Percentiles rank a stretch among this genome's conserved stretches.
Conservation (phyloP, 64 coral and sea anemone genomes). For the Montipora cactus region DNA sequence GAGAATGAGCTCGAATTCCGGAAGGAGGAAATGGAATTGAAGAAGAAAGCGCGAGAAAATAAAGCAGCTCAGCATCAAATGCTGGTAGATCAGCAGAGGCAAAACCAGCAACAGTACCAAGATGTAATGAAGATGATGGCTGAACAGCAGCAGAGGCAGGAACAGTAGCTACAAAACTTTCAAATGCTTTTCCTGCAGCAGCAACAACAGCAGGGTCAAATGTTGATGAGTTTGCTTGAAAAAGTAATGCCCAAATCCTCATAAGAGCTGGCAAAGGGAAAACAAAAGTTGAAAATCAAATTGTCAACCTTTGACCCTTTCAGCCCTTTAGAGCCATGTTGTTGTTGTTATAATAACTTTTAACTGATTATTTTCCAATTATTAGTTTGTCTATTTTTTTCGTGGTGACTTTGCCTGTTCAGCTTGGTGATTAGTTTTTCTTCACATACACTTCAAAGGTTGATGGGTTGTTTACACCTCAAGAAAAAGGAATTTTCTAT, state of each 20-base stretch:
- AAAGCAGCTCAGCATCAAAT: slow-evolving; percentile 11
- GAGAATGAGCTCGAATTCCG: slow-evolving; percentile 1
- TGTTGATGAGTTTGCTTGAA: slow-evolving; percentile 30
- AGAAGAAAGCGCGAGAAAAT: slow-evolving; percentile 48
- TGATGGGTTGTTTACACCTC: not conserved
- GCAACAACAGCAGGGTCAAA: slow-evolving; percentile 46
- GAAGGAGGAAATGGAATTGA: slow-evolving; percentile 37
- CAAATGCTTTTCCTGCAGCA: slow-evolving; percentile 64
- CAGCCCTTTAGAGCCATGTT: not conserved
- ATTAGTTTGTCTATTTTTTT: slow-evolving; percentile 16
- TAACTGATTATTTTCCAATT: not conserved
- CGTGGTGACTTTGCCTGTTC: slow-evolving; percentile 2
- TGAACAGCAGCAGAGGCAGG: slow-evolving; percentile 64
- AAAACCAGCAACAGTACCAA: slow-evolving; percentile 60
- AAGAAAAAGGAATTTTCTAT: not conserved
- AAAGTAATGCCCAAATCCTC: slow-evolving; percentile 25
- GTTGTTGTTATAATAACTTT: not conserved
- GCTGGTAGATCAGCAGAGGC: slow-evolving; percentile 60
- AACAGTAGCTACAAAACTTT: slow-evolving; percentile 50
- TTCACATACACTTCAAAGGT: not conserved
- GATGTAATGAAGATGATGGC: slow-evolving; percentile 37
- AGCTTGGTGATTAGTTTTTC: slow-evolving; percentile 17
- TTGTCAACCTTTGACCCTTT: not conserved
- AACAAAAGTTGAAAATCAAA: not conserved
- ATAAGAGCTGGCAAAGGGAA: not conserved